These are phyloP conservation scores for Columbina picui DNA, from an alignment of 2,113 vertebrate genomes.

Conservation along the genomic window DNA sequence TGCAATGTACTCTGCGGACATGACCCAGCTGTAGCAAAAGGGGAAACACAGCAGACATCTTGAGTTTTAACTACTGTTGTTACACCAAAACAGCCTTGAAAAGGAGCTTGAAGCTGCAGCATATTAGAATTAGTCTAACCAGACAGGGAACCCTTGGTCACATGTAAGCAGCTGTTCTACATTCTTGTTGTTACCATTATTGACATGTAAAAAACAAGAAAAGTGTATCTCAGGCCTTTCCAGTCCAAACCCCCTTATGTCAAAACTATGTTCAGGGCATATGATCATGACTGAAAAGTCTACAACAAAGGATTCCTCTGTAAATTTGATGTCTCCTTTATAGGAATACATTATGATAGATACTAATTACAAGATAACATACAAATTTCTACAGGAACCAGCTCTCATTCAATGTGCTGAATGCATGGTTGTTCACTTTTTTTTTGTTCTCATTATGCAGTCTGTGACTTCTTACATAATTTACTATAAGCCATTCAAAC, in stretches of 20 bases:
- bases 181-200: background rate
- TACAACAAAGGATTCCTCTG: background rate
- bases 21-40: background rate
- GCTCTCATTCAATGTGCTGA: background rate
- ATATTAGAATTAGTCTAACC: background rate
- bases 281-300: background rate
- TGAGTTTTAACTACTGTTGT: background rate
- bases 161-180: background rate
- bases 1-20: accelerated
- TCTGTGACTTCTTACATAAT: background rate
- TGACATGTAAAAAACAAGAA: background rate
- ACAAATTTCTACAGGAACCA: background rate
- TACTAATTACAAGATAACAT: background rate
- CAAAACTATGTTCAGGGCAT: background rate
- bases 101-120: background rate
- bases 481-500: background rate
- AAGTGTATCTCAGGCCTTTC: background rate
- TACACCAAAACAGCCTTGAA: background rate
- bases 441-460: background rate
- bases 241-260: accelerated
- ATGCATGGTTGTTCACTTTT: background rate
- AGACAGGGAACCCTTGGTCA: background rate
- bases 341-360: background rate
- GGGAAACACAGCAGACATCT: background rate
- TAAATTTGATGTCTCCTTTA: background rate